Evolutionary conservation across 1,140 invertebrate genomes (phyloP).

Genomic region (Odontomachus brunneus): DNA sequence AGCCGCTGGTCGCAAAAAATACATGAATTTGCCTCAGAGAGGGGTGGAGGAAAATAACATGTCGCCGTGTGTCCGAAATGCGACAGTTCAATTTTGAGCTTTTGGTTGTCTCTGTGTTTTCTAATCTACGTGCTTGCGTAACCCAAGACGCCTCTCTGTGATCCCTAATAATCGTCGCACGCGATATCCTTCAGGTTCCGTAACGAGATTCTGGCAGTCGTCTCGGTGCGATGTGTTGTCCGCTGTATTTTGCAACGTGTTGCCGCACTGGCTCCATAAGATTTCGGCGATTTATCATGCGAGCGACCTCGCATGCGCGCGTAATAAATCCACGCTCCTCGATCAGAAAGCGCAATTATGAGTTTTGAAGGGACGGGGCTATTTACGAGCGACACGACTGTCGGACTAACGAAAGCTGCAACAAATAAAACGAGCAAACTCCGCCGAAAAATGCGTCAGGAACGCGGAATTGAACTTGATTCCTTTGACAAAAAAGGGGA

Average conservation of each 20-base stretch:
- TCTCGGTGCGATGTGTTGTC: background rate
- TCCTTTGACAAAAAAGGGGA: conserved; percentile 16
- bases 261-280: background rate
- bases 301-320: background rate
- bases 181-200: background rate
- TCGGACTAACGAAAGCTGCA: background rate
- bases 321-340: background rate
- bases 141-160: background rate
- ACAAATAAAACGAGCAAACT: too few relatives aligned
- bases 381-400: background rate
- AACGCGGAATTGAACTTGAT: conserved; percentile 11
- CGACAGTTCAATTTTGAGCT: too few relatives aligned
- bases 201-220: background rate
- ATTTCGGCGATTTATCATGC: background rate
- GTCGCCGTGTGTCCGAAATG: too few relatives aligned
- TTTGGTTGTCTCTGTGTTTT: too few relatives aligned
- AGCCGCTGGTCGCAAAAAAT: background rate
- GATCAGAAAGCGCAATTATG: background rate
- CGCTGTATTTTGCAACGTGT: background rate
- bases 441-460: background rate
- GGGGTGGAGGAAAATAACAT: too few relatives aligned
- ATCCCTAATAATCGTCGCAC: background rate
- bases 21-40: background rate
- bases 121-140: background rate
- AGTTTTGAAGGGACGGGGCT: background rate